Conservation (phyloP, 1,140 invertebrate species). For the Solenopsis invicta region DNA sequence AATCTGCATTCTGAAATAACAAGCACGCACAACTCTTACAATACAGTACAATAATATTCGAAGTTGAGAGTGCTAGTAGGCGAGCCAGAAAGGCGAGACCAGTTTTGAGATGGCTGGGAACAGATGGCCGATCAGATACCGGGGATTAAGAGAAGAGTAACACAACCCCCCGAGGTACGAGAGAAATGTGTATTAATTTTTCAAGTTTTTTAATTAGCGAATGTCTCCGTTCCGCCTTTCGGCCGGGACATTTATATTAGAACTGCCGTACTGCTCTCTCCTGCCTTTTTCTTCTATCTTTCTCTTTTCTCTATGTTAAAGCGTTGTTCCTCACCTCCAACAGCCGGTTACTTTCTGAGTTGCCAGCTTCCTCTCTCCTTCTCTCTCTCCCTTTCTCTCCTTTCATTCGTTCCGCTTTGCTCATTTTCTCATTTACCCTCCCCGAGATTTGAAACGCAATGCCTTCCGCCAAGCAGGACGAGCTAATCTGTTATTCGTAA, state of each 20-base stretch:
- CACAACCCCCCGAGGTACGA: constrained; percentile 79
- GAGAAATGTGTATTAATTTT: constrained; percentile 88
- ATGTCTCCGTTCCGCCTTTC: constrained; percentile 86
- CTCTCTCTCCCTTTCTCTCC: constrained; percentile 19
- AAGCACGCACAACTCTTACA: background rate
- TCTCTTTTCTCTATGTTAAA: constrained; percentile 51
- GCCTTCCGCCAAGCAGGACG: constrained; percentile 56
- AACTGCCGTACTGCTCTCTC: constrained; percentile 77
- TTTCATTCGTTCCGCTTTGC: constrained; percentile 58
- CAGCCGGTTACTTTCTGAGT: constrained; percentile 76
- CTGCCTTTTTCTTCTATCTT: constrained; percentile 59
- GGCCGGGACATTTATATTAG: constrained; percentile 86
- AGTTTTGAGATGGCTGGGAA: constrained; percentile 83
- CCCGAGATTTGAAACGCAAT: constrained; percentile 50
- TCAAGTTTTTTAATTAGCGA: constrained; percentile 88
- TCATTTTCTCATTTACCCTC: constrained; percentile 58
- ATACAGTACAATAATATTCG: constrained; percentile 64
- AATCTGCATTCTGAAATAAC: background rate
- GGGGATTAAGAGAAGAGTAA: constrained; percentile 85
- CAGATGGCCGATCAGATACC: constrained; percentile 87
- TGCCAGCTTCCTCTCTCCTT: constrained; percentile 48
- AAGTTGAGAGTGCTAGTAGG: constrained; percentile 3
- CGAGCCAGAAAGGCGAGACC: constrained; percentile 52
- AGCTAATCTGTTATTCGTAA: constrained; percentile 82
- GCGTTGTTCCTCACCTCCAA: constrained; percentile 62